Evolutionary conservation across 2,888 invertebrate species (phyloP), one percentile per base, ranked within the genome.

Genomic region (Lasioglossum marginatum): DNA sequence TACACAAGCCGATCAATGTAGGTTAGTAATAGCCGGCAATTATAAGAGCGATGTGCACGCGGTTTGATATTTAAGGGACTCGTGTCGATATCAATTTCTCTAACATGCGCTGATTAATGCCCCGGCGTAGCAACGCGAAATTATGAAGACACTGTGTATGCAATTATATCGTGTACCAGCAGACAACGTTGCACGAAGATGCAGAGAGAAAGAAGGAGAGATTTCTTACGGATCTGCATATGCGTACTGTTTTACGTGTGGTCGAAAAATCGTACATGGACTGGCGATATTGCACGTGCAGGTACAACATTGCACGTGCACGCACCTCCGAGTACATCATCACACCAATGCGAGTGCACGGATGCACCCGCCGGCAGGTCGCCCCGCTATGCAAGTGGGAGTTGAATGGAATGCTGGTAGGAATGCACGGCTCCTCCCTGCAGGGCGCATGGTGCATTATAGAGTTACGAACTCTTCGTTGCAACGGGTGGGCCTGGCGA

Each of bases 381-480:
- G 89, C 77, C 81, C 77, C 74, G 88, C 86, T 82, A 79, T 85
- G 82, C 84, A 86, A 91, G 90, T 89, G 87, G 92, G 88, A 91
- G 89, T 91, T 71, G 88, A 88, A 85, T 86, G 92, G 91, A 91
- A 91, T 91, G 92, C 86, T 88, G 90, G 88, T 78, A 87, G 90
- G 91, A 91, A 91, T 91, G 88, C 88, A 85, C 85, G 87, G 77
- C 85, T 90, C 90, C 87, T 89, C 90, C 90, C 91, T 85, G 88
- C 91, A 89, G 89, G 87, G 90, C 87, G 89, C 89, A 86, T 82
- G 82, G 81, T 90, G 90, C 90, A 91, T 91, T 91, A 91, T 90
- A 87, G 87, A 91, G 90, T 91, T 92, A 91, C 91, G 87, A 91
- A 91, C 90, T 87, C 84, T 90, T 90, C 80, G 88, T 86, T 90